These are phyloP conservation scores for Microplitis deprimator DNA, from an alignment of 2,888 invertebrate species.

Conservation along the genomic window DNA sequence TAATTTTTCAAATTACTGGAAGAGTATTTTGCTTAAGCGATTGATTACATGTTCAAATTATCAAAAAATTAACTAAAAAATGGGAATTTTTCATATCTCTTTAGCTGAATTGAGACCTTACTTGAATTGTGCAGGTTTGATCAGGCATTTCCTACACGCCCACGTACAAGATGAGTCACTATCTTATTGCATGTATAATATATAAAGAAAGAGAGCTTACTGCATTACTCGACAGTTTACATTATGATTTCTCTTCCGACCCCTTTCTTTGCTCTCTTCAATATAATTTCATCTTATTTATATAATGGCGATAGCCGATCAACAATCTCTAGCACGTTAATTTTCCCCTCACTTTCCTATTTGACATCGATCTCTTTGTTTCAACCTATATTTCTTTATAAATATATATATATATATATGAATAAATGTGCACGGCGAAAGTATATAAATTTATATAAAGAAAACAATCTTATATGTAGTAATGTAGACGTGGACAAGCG, in stretches of 20 bases:
- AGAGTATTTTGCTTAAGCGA: too few relatives aligned
- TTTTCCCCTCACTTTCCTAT: not conserved
- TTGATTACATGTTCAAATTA: too few relatives aligned
- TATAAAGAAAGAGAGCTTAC: conserved; percentile 18
- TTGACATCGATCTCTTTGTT: not conserved
- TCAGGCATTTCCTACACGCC: conserved; percentile 24
- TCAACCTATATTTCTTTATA: not conserved
- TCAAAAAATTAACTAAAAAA: too few relatives aligned
- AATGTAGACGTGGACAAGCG: not conserved
- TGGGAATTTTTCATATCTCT: not conserved
- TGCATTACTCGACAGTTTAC: conserved; percentile 1
- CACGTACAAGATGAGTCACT: conserved; percentile 24
- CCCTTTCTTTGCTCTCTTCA: conserved; percentile 12
- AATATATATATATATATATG: too few relatives aligned
- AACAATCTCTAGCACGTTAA: not conserved
- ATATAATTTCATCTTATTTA: not conserved
- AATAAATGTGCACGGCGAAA: too few relatives aligned
- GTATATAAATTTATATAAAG: too few relatives aligned
- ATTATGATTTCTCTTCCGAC: conserved; percentile 27
- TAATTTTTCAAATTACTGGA: too few relatives aligned
- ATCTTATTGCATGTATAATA: not conserved
- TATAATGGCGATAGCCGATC: not conserved
- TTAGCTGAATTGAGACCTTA: conserved; percentile 11
- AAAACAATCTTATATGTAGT: too few relatives aligned
- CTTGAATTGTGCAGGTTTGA: conserved; percentile 17